These are phyloP conservation scores for Bedellia somnulentella DNA, from an alignment of 2,888 invertebrate genomes.

Conservation along the genomic window DNA sequence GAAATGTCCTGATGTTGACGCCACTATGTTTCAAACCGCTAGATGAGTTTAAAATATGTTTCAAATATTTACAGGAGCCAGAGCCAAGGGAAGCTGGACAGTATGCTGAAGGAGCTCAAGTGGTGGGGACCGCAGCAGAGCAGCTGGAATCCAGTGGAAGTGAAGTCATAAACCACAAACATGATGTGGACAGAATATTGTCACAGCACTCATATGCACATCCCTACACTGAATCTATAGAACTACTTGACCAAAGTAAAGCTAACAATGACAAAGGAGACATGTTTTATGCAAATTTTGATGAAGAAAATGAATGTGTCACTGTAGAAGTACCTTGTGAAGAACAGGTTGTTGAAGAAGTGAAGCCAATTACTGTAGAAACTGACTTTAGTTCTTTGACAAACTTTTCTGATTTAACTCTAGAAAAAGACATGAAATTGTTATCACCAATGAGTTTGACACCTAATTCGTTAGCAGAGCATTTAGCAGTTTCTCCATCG, in stretches of 20 bases:
- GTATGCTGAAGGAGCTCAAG: conserved; percentile 60
- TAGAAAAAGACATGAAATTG: conserved; percentile 44
- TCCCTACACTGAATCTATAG: conserved; percentile 27
- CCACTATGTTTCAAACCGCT: too few relatives aligned
- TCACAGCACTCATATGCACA: conserved; percentile 55
- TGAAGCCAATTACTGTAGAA: conserved; percentile 23
- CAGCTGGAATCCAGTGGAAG: conserved; percentile 78
- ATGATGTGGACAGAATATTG: conserved; percentile 48
- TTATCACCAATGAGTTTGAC: conserved; percentile 45
- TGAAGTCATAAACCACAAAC: conserved; percentile 49
- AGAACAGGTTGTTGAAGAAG: conserved; percentile 51
- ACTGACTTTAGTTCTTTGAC: conserved; percentile 27
- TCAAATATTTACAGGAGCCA: conserved; percentile 38
- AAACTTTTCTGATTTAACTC: conserved; percentile 22
- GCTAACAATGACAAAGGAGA: conserved; percentile 52
- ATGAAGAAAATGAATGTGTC: conserved; percentile 72
- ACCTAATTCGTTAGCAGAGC: conserved; percentile 31
- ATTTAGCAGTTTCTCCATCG: conserved; percentile 36
- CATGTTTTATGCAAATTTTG: conserved; percentile 71
- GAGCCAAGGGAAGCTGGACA: conserved; percentile 30
- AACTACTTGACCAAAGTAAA: conserved; percentile 25
- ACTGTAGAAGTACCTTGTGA: conserved; percentile 71
- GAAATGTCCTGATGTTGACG: too few relatives aligned
- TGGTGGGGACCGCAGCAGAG: conserved; percentile 89
- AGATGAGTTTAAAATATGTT: too few relatives aligned